Base-by-base conservation (phyloP, 2,113 vertebrate genomes). In the Gymnarchus niloticus region DNA sequence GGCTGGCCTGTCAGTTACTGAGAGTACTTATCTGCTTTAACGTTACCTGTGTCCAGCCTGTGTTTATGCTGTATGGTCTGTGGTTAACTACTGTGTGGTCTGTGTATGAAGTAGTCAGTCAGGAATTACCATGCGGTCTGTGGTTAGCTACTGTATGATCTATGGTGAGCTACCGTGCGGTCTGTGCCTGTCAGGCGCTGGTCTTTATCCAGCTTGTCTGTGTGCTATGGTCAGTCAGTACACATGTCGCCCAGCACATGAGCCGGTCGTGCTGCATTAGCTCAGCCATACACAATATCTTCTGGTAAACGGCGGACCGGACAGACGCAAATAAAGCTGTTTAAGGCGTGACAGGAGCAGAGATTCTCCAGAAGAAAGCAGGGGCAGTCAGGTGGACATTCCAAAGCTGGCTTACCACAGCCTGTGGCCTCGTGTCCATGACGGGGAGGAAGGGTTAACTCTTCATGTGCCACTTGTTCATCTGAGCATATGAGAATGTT, bases 301-400 rank as follows among this genome's bases (percentile, higher is more conserved):
- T 56, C 83, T 84, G 17, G 8, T 3, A 87, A 28, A 87, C 83
- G 65, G 33, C 56, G 87, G 86, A 88, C 84, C 87, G 88, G 80
- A 37, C 83, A 85, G 88, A 86, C 84, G 78, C 84, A 87, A 87
- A 56, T 57, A 90, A 89, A 93, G 88, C 89, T 90, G 61, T 84
- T 91, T 91, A 92, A 92, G 90, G 90, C 90, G 89, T 90, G 89
- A 90, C 87, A 56, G 88, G 83, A 88, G 61, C 90, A 81, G 81
- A 21, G 85, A 87, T 90, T 88, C 84, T 88, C 88, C 90, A 90
- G 91, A 90, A 93, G 92, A 90, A 83, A 86, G 89, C 88, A 84
- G 86, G 88, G 89, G 91, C 88, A 87, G 88, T 90, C 89, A 91
- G 90, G 85, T 12, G 88, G 84, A 86, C 91, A 94, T 94, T 94